Evolutionary conservation across 35 echinoderm and acorn worm genomes (phyloP).

Genomic region (Ophiothrix spiculata): DNA sequence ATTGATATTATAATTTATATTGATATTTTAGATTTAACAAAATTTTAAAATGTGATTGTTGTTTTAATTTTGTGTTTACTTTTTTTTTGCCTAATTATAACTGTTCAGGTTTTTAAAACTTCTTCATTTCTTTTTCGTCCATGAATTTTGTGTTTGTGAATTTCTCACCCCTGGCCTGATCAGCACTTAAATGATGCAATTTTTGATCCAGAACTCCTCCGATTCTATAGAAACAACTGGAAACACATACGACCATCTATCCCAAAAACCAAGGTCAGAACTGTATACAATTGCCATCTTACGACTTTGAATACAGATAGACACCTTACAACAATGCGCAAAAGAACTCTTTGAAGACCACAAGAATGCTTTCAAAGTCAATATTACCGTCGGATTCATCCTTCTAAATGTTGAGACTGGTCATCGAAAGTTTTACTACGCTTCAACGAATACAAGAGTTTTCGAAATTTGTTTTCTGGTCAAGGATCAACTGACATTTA

Average conservation of each 20-base stretch:
- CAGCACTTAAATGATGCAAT: too few species aligned
- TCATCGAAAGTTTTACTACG: background rate
- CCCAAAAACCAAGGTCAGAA: background rate
- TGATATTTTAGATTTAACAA: too few species aligned
- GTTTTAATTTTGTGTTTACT: too few species aligned
- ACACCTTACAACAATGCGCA: background rate
- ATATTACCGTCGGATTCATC: background rate
- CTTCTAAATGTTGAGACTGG: background rate
- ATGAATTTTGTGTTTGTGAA: too few species aligned
- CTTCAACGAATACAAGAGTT: background rate
- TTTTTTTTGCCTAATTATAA: too few species aligned
- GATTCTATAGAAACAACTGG: background rate
- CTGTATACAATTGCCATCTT: background rate
- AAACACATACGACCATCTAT: background rate
- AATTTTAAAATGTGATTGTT: too few species aligned
- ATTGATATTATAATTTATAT: too few species aligned
- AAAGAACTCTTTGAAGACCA: background rate
- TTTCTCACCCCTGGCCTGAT: too few species aligned
- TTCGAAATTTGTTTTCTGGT: constrained; percentile 14
- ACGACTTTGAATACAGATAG: background rate
- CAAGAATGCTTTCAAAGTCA: background rate
- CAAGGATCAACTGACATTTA: background rate
- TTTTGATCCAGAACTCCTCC: background rate
- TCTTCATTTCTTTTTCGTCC: too few species aligned
- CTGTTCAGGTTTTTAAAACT: too few species aligned